Evolutionary conservation across 2,113 vertebrate genomes (phyloP), one percentile per base, ranked within the genome.

Genomic region (Plotosus lineatus): DNA sequence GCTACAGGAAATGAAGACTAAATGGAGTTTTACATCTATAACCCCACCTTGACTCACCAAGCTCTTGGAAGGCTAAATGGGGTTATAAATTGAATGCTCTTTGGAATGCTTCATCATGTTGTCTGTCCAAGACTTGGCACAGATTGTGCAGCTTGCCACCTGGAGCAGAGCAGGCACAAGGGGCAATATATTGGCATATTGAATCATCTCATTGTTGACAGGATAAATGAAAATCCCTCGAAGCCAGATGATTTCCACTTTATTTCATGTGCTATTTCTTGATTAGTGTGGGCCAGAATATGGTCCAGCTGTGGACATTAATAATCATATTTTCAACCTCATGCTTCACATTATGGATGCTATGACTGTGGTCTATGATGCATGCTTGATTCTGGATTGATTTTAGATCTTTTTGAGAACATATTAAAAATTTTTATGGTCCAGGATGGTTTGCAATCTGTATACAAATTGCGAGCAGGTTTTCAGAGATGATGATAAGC

Each of bases 1-100:
- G 89, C 90, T 89, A 86, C 90, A 92, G 92, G 91, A 94, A 93
- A 94, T 94, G 91, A 93, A 92, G 87, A 90, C 85, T 77, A 80
- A 88, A 85, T 85, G 81, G 75, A 51, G 38, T 69, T 75, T 46
- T 56, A n/a, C 60, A 38, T 85, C 38, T 61, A 75, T 40, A 51
- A 82, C 40, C 38, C 23, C 31, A 23, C 31, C 69, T 61, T 44
- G 8, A 26, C 33, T 33, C 48, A 65, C 61, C 46, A n/a, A 53
- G 78, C 84, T 78, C 80, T 38, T 69, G 61, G 19, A 85, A 89
- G 84, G 55, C 82, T 83, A 88, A 86, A 86, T 80, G 86, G 82
- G 81, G 38, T 74, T 74, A 48, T 6, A 75, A 86, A 83, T 84
- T 82, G 82, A 90, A 86, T 83, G 78, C 66, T 83, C 50, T 85